Conservation (phyloP, 2,113 vertebrate genomes). For the Protobothrops mucrosquamatus region DNA sequence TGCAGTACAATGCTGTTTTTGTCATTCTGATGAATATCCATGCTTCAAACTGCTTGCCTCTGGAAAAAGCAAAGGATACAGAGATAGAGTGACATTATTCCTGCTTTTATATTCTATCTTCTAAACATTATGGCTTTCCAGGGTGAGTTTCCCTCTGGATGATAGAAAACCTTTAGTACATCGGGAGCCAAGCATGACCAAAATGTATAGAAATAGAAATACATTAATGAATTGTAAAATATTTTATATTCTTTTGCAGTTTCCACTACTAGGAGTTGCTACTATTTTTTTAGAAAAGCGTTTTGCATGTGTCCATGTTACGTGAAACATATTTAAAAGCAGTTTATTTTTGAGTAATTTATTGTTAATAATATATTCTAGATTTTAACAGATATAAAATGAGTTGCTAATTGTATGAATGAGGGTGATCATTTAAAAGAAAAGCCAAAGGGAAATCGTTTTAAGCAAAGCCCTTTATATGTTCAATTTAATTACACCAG, state of each 20-base stretch:
- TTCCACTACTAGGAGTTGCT: not conserved
- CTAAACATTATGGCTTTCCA: not conserved
- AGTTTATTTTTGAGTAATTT: not conserved
- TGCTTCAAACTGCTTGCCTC: not conserved
- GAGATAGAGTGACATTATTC: not conserved
- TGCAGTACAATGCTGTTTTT: not conserved
- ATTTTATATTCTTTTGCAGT: not conserved
- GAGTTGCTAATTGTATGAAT: slow-evolving; percentile 56
- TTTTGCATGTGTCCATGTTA: not conserved
- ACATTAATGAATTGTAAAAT: not conserved
- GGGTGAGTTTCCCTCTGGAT: not conserved
- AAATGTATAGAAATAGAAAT: not conserved
- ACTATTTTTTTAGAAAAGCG: not conserved
- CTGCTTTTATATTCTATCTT: not conserved
- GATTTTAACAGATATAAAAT: slow-evolving; percentile 58
- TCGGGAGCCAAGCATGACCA: not conserved
- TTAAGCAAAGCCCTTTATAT: slow-evolving; percentile 58
- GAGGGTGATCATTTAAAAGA: slow-evolving; percentile 55
- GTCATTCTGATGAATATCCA: not conserved
- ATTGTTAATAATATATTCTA: slow-evolving; percentile 41
- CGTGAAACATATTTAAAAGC: not conserved
- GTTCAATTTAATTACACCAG: slow-evolving; percentile 56
- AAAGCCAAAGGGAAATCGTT: slow-evolving; percentile 64
- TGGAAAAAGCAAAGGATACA: not conserved
- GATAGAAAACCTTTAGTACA: not conserved